A percentile compares a stretch with the other conserved stretches of the same genome.
Conservation (phyloP, 2,888 invertebrate species). For the Glaucopsyche alexis region DNA sequence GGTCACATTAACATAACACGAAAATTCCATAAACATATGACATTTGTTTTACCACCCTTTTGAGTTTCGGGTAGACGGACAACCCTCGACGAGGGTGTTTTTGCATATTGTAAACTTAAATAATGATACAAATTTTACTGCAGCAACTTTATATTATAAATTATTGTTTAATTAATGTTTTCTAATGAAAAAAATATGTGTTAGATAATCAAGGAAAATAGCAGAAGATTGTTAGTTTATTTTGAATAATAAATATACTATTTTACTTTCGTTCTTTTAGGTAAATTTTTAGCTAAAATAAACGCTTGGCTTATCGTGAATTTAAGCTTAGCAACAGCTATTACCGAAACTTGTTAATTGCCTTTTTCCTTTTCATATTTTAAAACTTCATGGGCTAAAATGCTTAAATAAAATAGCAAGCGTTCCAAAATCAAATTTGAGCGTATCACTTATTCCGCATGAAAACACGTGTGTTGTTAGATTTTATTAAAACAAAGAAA, state of each 20-base stretch:
- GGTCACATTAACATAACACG: constrained; percentile 73
- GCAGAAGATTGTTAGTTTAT: background rate
- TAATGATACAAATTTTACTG: constrained; percentile 34
- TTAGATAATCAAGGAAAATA: background rate
- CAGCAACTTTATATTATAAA: constrained; percentile 25
- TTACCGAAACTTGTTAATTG: no score
- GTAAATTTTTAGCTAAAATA: background rate
- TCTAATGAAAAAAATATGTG: background rate
- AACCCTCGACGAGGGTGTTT: constrained; percentile 55
- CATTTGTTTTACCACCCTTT: constrained; percentile 73
- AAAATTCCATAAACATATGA: constrained; percentile 75
- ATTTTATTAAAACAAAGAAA: constrained; percentile 43
- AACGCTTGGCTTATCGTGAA: background rate
- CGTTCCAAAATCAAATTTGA: constrained; percentile 21
- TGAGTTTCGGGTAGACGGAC: constrained; percentile 53
- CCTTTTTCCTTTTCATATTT: no score
- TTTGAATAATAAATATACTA: background rate
- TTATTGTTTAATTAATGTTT: background rate
- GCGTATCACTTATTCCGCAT: constrained; percentile 2
- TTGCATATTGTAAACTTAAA: constrained; percentile 49
- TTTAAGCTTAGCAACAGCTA: no score
- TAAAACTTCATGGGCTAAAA: no score
- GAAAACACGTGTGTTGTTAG: constrained; percentile 30
- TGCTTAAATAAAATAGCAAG: no score
- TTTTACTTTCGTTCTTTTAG: background rate